These are phyloP conservation scores for Epinephelus fuscoguttatus DNA, from an alignment of 2,113 vertebrate genomes.

Conservation along the genomic window DNA sequence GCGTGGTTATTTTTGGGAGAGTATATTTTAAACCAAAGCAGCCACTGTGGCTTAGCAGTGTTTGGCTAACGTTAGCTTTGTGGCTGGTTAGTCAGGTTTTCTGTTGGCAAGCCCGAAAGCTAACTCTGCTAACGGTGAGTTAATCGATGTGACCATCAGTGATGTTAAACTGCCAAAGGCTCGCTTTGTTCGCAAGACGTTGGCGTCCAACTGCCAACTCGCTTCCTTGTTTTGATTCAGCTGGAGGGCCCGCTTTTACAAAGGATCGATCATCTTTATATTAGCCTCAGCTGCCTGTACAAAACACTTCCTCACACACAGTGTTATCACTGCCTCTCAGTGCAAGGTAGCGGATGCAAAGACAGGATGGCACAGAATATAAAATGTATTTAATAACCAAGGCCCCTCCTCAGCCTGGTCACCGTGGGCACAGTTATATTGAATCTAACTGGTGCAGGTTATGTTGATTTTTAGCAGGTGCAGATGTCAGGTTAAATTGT, in stretches of 20 bases:
- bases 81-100: constrained; percentile 30
- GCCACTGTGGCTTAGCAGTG: constrained; percentile 32
- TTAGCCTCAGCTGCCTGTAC: neutral
- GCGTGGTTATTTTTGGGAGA: neutral
- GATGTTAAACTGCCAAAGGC: neutral
- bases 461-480: neutral
- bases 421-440: constrained; percentile 1
- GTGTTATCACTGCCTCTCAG: neutral
- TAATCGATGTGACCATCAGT: constrained; percentile 52
- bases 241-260: constrained; percentile 41
- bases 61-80: constrained; percentile 64
- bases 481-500: neutral
- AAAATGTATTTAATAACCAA: neutral
- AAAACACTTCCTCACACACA: constrained; percentile 20
- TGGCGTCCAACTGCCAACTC: constrained; percentile 22
- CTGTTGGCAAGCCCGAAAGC: constrained; percentile 22
- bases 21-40: constrained; percentile 2
- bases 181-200: constrained; percentile 50
- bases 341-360: neutral
- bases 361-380: neutral
- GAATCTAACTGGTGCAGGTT: neutral
- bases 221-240: constrained; percentile 52
- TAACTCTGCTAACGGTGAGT: constrained; percentile 50
- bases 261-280: constrained; percentile 45
- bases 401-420: constrained; percentile 11